Base-by-base conservation (phyloP, 2,113 vertebrate species). In the Oxygymnocypris stewartii region DNA sequence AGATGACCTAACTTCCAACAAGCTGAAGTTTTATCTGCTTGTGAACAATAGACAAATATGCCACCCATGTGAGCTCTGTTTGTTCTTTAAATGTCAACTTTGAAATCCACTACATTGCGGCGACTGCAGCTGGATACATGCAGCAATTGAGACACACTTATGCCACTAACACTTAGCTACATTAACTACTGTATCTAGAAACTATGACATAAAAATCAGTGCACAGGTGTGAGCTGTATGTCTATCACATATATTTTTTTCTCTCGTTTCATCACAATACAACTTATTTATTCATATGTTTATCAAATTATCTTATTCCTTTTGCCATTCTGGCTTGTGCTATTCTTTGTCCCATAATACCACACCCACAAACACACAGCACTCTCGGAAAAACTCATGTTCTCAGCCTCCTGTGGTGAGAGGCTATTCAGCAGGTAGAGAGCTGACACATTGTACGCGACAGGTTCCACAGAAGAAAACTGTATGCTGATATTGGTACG, bases 21-120 rank as follows among this genome's bases (percentile, higher is more conserved):
- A 92, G 89, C 92, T 85, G 86, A 93, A 93, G 92, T 94, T 94
- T 94, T 94, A 94, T 94, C 93, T 92, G 92, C 85, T 92, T 92
- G 90, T 89, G 88, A 92, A 94, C 93, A 93, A 94, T 91, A 83
- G 88, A 84, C 90, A 89, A 94, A 92, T 93, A 90, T 91, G 92
- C 93, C 94, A 94, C 93, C 92, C 93, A 93, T 89, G 87, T 89
- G 91, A 93, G 93, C 90, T 85, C 90, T 91, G 92, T 94, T 95
- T 94, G 94, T 94, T 93, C 91, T 94, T 94, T 92, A 95, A 95
- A 95, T 94, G 94, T 95, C 95, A 95, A 89, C 73, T 87, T 89
- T 90, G 92, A 94, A 95, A 94, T 95, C 93, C 91, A 82, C 88
- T 82, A 87, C 84, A 93, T 91, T 92, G 91, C 91, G 90, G 91